Conservation (phyloP, 2,888 invertebrate genomes). For the Sabellastarte sp. region DNA sequence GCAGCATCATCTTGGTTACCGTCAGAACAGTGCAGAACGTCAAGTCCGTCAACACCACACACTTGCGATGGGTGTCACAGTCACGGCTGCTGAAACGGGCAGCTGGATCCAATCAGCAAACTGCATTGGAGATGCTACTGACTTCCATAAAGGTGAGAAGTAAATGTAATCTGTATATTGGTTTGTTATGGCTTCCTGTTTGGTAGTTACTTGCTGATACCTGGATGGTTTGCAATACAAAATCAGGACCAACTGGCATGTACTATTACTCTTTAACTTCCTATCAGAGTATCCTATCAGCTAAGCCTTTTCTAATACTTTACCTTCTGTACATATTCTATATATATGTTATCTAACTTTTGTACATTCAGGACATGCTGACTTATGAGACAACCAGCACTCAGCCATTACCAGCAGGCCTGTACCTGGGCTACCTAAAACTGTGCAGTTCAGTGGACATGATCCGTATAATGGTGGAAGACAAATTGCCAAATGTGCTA, state of each 20-base stretch:
- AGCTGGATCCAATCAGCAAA: background rate
- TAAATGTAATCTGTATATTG: no score
- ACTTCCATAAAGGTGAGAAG: no score
- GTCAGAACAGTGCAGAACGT: constrained; percentile 74
- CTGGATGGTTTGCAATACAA: no score
- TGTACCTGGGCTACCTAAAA: constrained; percentile 94
- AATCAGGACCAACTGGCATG: no score
- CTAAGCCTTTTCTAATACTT: no score
- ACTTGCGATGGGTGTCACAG: constrained; percentile 88
- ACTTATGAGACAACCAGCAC: constrained; percentile 77
- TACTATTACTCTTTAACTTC: no score
- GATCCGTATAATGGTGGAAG: constrained; percentile 87
- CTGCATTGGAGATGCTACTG: constrained; percentile 9
- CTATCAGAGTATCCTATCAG: no score
- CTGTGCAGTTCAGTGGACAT: constrained; percentile 94
- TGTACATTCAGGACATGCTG: constrained; percentile 63
- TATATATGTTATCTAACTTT: no score
- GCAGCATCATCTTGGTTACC: constrained; percentile 86
- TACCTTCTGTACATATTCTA: no score
- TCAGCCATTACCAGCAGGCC: constrained; percentile 78
- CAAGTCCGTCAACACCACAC: constrained; percentile 74
- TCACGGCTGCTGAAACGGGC: constrained; percentile 70
- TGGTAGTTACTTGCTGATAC: no score
- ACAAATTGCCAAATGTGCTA: constrained; percentile 88
- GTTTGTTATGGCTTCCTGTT: no score